A percentile compares a stretch with the other conserved stretches of the same genome.
These are phyloP conservation scores for Salmo trutta DNA, from an alignment of 2,797 vertebrate genomes.

Conservation along the genomic window DNA sequence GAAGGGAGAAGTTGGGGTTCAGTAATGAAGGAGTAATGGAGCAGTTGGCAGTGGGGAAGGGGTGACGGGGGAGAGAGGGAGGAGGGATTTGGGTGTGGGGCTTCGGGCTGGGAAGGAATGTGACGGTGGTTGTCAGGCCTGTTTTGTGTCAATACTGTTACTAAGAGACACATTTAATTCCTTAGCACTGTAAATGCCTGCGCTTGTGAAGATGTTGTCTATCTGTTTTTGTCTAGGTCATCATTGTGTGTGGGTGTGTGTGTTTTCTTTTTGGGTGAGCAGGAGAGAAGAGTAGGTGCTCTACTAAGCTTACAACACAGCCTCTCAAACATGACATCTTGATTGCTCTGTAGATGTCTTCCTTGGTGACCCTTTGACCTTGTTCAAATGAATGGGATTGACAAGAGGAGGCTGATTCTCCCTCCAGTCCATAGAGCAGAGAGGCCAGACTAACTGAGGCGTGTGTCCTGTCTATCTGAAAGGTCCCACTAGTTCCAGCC, in stretches of 20 bases:
- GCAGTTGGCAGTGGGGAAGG: conserved; percentile 56
- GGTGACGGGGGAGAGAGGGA: conserved; percentile 12
- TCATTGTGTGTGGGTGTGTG: neutral
- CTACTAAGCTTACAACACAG: conserved; percentile 48
- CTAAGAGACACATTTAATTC: conserved; percentile 66
- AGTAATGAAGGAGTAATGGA: conserved; percentile 54
- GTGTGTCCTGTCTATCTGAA: conserved; percentile 8
- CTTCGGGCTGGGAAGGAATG: conserved; percentile 64
- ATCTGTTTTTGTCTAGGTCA: conserved; percentile 29
- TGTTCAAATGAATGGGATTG: conserved; percentile 46
- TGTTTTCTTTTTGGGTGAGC: neutral
- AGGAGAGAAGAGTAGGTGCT: conserved; percentile 12
- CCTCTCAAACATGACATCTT: conserved; percentile 64
- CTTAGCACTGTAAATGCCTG: conserved; percentile 50
- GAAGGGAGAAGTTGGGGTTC: conserved; percentile 32
- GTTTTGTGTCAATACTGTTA: conserved; percentile 72
- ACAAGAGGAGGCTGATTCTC: conserved; percentile 55
- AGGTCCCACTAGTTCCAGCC: conserved; percentile 17
- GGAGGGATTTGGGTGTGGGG: conserved; percentile 14
- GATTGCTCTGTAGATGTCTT: conserved; percentile 47
- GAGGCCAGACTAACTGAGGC: conserved; percentile 33
- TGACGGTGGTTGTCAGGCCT: conserved; percentile 56
- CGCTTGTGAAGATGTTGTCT: conserved; percentile 58
- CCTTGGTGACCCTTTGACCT: conserved; percentile 37
- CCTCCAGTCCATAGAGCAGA: conserved; percentile 56